Percentiles rank a stretch among this genome's conserved stretches.
phyloP scores from a whole-genome alignment of 2,888 invertebrate genomes.

The Nomada ruficornis region DNA sequence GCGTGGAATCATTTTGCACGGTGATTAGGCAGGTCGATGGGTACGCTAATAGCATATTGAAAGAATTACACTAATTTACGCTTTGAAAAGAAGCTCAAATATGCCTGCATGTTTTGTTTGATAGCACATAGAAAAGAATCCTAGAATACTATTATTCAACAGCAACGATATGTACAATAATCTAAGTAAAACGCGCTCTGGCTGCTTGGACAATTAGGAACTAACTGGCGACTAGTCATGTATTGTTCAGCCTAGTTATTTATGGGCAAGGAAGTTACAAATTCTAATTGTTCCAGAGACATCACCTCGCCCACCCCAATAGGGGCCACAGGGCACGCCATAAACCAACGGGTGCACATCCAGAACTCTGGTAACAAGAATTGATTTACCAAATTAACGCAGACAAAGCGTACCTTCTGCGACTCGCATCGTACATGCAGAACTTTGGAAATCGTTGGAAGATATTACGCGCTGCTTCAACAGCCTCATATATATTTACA shows the following conservation, averaged over 20 bases:
- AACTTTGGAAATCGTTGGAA: neutral
- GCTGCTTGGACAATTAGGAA: neutral
- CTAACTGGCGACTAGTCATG: neutral
- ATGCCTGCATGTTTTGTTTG: too few relatives aligned
- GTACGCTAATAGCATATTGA: neutral
- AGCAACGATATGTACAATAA: neutral
- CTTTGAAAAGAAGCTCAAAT: neutral
- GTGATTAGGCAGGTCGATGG: neutral
- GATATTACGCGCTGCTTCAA: neutral
- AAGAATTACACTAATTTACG: neutral
- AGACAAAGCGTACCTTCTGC: neutral
- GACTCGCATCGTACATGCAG: neutral
- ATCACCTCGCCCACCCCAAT: neutral
- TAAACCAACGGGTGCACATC: neutral
- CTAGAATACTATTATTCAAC: too few relatives aligned
- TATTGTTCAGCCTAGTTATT: slow-evolving; percentile 15
- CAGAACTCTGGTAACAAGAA: slow-evolving; percentile 8
- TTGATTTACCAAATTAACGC: slow-evolving; percentile 22
- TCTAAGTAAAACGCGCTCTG: neutral
- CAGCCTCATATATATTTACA: neutral
- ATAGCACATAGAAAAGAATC: too few relatives aligned
- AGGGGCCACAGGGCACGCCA: neutral
- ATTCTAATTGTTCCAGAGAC: slow-evolving; percentile 18
- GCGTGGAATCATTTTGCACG: neutral
- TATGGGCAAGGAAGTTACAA: neutral